Conservation (phyloP, 2,888 invertebrate genomes). For the Theretra japonica region DNA sequence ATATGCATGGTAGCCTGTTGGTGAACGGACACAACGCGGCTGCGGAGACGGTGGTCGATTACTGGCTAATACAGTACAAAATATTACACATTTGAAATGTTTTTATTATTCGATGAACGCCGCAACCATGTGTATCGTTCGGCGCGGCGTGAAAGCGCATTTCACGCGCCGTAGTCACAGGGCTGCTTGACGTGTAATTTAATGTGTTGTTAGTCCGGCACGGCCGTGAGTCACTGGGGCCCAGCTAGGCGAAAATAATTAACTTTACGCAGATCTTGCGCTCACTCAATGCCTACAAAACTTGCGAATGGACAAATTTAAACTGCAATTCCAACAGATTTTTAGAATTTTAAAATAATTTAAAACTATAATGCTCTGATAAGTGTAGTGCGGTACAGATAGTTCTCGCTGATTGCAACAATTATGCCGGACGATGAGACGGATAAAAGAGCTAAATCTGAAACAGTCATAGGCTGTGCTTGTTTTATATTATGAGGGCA, state of each 20-base stretch:
- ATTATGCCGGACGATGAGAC: too few species aligned
- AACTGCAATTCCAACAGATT: neutral
- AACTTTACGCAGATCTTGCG: neutral
- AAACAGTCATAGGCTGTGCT: too few species aligned
- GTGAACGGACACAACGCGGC: too few species aligned
- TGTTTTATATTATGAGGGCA: too few species aligned
- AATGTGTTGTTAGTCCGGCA: slow-evolving; percentile 39
- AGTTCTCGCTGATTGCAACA: too few species aligned
- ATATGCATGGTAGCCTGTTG: too few species aligned
- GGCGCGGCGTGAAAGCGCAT: slow-evolving; percentile 43
- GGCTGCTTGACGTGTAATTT: slow-evolving; percentile 47
- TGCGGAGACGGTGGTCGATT: too few species aligned
- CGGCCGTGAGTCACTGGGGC: slow-evolving; percentile 30
- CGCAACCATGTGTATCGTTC: slow-evolving; percentile 34
- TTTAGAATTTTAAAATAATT: neutral
- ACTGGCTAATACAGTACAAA: too few species aligned
- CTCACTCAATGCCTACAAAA: slow-evolving; percentile 3
- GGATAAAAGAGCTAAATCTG: too few species aligned
- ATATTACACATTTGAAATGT: neutral
- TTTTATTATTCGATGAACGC: neutral
- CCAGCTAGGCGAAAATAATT: slow-evolving; percentile 25
- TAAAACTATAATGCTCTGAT: too few species aligned
- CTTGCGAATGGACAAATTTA: neutral
- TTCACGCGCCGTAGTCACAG: slow-evolving; percentile 51
- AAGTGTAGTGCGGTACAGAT: too few species aligned